phyloP scores from a whole-genome alignment of 2,113 vertebrate genomes.

The Hippopotamus amphibius region DNA sequence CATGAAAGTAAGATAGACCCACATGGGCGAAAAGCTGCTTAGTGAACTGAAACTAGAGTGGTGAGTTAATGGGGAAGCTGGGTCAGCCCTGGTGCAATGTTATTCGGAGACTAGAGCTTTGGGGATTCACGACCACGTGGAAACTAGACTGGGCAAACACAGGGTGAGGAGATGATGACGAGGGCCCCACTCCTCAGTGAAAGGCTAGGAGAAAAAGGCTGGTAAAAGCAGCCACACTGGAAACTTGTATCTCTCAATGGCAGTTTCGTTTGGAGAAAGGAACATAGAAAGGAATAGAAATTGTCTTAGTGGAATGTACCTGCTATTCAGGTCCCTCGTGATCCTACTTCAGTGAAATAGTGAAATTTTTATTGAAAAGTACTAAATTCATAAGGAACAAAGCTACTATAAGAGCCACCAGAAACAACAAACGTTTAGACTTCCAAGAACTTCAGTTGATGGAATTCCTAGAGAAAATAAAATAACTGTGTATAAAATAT shows the following conservation, averaged over 20 bases:
- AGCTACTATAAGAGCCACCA: background rate
- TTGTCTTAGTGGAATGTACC: conserved; percentile 5
- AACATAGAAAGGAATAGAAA: conserved; percentile 31
- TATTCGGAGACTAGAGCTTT: background rate
- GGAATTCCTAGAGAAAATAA: conserved; percentile 4
- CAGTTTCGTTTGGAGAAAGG: conserved; percentile 29
- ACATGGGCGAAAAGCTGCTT: conserved; percentile 36
- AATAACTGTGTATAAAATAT: background rate
- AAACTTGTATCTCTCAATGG: background rate
- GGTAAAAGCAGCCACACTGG: background rate
- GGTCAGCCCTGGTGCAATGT: background rate
- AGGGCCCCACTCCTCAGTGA: background rate
- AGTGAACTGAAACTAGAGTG: conserved; percentile 6
- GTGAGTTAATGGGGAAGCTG: conserved; percentile 8
- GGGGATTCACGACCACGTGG: background rate
- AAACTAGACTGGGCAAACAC: background rate
- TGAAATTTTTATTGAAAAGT: conserved; percentile 33
- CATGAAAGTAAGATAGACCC: conserved; percentile 44
- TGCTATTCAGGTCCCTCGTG: background rate
- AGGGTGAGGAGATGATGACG: background rate
- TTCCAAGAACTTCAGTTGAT: background rate
- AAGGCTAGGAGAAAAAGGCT: background rate
- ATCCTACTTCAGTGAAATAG: background rate
- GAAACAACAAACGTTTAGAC: background rate
- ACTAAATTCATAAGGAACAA: conserved; percentile 25